phyloP scores from a whole-genome alignment of 2,797 vertebrate species.

The Onychomys leucogaster region DNA sequence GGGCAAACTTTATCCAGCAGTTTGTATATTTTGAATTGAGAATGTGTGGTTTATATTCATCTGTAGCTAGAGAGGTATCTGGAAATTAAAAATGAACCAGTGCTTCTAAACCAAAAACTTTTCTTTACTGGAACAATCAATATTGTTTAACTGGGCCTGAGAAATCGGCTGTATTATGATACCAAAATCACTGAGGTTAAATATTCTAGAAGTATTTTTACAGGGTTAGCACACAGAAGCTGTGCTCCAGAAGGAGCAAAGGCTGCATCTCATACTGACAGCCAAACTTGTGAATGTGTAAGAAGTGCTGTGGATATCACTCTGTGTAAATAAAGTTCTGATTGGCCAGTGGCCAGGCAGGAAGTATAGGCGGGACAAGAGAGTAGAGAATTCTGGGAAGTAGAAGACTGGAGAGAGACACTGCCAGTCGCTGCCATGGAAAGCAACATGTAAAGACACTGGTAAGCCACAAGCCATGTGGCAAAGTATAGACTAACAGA shows the following conservation, averaged over 20 bases:
- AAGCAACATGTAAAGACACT: no score
- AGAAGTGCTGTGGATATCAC: no score
- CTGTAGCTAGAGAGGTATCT: background rate
- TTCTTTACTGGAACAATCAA: background rate
- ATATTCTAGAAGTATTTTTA: background rate
- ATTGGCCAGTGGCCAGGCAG: no score
- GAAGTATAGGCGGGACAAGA: no score
- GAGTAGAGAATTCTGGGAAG: no score
- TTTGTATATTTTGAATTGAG: background rate
- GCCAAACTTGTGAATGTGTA: background rate
- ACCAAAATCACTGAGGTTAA: background rate
- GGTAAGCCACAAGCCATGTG: no score
- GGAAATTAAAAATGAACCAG: background rate
- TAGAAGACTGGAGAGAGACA: no score
- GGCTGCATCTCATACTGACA: background rate
- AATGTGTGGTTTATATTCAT: background rate
- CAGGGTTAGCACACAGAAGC: background rate
- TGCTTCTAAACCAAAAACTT: background rate
- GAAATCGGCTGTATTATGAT: background rate
- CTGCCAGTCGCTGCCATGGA: no score
- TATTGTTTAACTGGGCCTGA: background rate
- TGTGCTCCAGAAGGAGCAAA: background rate
- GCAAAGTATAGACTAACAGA: no score
- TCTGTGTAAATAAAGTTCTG: no score
- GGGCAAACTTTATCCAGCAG: background rate